Evolutionary conservation across 2,888 invertebrate species (phyloP).

Genomic region (Cloeon dipterum): DNA sequence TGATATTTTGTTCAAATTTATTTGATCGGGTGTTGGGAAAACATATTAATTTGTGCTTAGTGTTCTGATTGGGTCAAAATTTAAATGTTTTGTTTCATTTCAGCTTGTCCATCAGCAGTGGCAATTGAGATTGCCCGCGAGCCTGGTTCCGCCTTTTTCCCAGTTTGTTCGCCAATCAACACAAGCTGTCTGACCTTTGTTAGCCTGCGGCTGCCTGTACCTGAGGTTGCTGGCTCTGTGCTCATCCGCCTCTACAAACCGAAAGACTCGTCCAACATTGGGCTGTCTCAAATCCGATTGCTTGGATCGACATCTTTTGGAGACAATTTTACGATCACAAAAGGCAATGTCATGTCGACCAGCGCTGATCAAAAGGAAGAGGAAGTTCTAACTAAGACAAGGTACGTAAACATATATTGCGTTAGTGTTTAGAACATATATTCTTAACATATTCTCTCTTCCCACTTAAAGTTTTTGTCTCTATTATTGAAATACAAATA

Average conservation of each 20-base stretch:
- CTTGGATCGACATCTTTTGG: slow-evolving; percentile 66
- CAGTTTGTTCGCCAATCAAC: slow-evolving; percentile 63
- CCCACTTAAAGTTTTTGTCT: neutral
- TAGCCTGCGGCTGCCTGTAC: slow-evolving; percentile 54
- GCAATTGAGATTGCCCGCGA: slow-evolving; percentile 68
- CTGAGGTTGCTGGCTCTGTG: slow-evolving; percentile 67
- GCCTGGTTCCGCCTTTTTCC: slow-evolving; percentile 50
- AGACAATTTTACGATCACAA: slow-evolving; percentile 6
- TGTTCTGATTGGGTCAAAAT: neutral
- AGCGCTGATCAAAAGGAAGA: slow-evolving; percentile 22
- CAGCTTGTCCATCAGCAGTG: slow-evolving; percentile 73
- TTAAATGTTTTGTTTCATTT: neutral
- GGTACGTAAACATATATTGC: slow-evolving; percentile 12
- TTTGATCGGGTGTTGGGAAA: neutral
- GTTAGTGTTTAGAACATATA: slow-evolving; percentile 2
- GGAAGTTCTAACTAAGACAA: slow-evolving; percentile 26
- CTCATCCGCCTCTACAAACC: slow-evolving; percentile 61
- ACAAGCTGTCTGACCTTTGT: slow-evolving; percentile 77
- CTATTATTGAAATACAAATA: neutral
- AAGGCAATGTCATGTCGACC: slow-evolving; percentile 10
- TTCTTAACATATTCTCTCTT: slow-evolving; percentile 3
- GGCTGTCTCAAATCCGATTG: slow-evolving; percentile 64
- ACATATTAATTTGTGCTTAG: neutral
- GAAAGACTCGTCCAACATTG: slow-evolving; percentile 71
- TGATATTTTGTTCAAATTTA: neutral